Percentiles rank a stretch among this genome's conserved stretches.
These are phyloP conservation scores for Cynopterus brachyotis DNA, from an alignment of 2,113 vertebrate species.

Conservation along the genomic window DNA sequence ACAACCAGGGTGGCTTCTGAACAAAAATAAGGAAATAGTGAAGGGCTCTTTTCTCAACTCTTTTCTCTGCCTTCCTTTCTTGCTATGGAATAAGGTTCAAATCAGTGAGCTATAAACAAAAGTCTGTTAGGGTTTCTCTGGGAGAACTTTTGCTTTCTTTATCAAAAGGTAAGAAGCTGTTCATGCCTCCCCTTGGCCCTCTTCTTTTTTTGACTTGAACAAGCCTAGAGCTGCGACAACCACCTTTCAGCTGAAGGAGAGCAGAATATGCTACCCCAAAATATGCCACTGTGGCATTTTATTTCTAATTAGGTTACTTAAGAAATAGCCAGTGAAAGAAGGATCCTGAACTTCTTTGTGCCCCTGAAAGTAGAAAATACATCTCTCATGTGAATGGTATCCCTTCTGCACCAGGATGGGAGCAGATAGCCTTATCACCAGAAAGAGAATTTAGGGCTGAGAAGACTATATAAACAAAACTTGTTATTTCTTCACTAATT, in stretches of 20 bases:
- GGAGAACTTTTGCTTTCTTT: neutral
- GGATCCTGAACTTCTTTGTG: neutral
- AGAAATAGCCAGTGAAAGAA: neutral
- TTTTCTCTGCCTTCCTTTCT: neutral
- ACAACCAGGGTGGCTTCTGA: neutral
- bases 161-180: neutral
- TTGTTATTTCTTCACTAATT: neutral
- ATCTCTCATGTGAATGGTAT: neutral
- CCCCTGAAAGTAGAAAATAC: neutral
- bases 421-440: neutral
- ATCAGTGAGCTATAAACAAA: neutral
- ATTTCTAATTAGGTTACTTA: neutral
- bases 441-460: neutral
- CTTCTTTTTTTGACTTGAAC: neutral
- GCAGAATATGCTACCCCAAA: neutral
- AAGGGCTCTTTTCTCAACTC: neutral
- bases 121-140: neutral
- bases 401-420: neutral
- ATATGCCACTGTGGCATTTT: neutral
- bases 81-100: neutral
- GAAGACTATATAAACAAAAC: neutral
- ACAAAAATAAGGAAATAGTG: neutral
- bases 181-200: neutral
- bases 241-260: neutral
- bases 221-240: neutral